Evolutionary conservation across 1,140 invertebrate species (phyloP), one percentile per base, ranked within the genome.

Genomic region (Acarapis woodi): DNA sequence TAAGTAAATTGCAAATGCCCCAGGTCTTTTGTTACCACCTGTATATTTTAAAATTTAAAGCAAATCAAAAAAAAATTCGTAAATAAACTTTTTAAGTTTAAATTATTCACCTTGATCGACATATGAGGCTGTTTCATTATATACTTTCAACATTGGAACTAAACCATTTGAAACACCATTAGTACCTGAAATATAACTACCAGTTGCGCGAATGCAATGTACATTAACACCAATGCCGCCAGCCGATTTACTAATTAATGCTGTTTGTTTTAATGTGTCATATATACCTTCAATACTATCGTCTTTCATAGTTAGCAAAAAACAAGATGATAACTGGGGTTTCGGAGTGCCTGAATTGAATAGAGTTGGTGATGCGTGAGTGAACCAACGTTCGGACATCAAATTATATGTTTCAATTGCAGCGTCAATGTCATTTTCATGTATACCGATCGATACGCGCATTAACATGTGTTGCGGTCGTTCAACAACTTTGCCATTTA

Each of bases 61-160:
- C 38, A 1, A 31, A 32, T 14, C 21, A 16, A 35, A n/a, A 8
- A 18, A 34, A 42, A 20, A n/a, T 25, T 26, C 32, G 44, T 49
- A 67, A 63, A 21, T 24, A 29, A 29, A 16, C 37, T 19, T 57
- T 96, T 96, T 49, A 93, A 94, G 19, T 87, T 88, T 22, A n/a
- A n/a, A n/a, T n/a, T n/a, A n/a, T n/a, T n/a, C n/a, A n/a, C 88
- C 87, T 61, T 99, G 90, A 58, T 96, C 83, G 1, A 97, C 87
- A 61, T 96, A 96, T 45, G 79, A 62, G 1, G 85, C 85, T 23
- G 83, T 85, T 50, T 87, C 85, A 52, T 99, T 97, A 49, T 71
- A 97, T 0, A 96, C 83, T 46, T 82, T 56, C 6, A 99, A 58
- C 80, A 97, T 93, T 1, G 90, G 90, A 24, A 99, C 71, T n/a